Evolutionary conservation across 2,888 invertebrate genomes (phyloP).

Genomic region (Homarus gammarus): DNA sequence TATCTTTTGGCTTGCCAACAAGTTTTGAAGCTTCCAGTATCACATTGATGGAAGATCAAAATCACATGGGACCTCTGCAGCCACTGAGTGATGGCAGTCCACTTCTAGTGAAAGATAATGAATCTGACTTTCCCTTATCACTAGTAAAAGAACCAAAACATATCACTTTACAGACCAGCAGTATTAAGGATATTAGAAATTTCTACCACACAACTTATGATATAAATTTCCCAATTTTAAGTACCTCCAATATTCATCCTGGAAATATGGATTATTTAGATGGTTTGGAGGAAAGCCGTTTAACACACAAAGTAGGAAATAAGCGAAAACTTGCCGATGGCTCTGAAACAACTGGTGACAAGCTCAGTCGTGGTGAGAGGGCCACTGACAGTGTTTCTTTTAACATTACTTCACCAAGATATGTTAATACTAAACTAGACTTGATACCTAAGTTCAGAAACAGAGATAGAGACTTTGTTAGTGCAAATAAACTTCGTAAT

Average conservation of each 20-base stretch:
- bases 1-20: not conserved
- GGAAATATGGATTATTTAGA: constrained; percentile 17
- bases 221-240: not conserved
- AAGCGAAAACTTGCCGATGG: constrained; percentile 13
- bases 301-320: constrained; percentile 24
- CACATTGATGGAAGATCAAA: not conserved
- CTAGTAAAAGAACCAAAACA: not conserved
- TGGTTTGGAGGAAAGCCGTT: not conserved
- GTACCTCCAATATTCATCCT: not conserved
- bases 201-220: constrained; percentile 34
- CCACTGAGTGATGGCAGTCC: not conserved
- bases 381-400: not conserved
- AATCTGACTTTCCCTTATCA: not conserved
- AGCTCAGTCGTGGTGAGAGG: constrained; percentile 10
- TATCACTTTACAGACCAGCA: not conserved
- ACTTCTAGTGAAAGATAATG: constrained; percentile 14
- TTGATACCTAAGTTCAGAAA: not conserved
- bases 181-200: not conserved
- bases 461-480: not conserved
- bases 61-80: not conserved
- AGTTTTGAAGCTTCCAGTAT: not conserved
- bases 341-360: not conserved
- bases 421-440: not conserved
- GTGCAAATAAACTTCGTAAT: constrained; percentile 7
- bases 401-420: not conserved